Conservation (phyloP, 2,797 vertebrate genomes). For the Hapalemur alaotrensis region DNA sequence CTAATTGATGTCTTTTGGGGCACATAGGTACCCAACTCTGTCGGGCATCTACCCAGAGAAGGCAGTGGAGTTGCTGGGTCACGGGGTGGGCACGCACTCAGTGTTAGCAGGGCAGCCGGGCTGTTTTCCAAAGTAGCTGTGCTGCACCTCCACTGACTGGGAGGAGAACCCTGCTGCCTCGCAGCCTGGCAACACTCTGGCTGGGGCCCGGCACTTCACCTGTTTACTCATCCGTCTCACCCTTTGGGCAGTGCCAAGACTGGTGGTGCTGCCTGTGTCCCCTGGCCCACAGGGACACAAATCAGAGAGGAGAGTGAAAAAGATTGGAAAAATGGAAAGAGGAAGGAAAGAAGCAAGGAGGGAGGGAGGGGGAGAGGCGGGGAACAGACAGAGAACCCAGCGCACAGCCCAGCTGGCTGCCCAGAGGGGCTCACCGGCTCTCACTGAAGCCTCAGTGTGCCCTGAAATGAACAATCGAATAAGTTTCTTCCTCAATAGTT, state of each 20-base stretch:
- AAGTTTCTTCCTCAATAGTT: background rate
- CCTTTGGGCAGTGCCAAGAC: background rate
- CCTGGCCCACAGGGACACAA: accelerated
- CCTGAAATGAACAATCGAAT: too few relatives aligned
- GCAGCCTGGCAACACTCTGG: background rate
- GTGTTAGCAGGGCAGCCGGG: background rate
- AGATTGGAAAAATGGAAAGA: background rate
- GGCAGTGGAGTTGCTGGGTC: background rate
- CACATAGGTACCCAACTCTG: accelerated
- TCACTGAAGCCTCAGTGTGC: background rate
- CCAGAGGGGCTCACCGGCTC: background rate
- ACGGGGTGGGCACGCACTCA: accelerated
- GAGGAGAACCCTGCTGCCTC: background rate
- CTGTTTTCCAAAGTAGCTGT: background rate
- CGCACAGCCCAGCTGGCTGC: accelerated
- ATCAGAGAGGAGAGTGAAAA: background rate
- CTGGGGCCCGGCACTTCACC: background rate
- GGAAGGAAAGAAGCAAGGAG: accelerated
- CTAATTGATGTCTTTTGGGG: background rate
- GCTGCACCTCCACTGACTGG: background rate
- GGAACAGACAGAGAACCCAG: background rate
- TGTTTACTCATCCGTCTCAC: too few relatives aligned
- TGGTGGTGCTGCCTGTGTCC: too few relatives aligned
- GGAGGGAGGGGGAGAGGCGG: accelerated
- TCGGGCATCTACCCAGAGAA: background rate